Percentiles rank a stretch among this genome's conserved stretches.
phyloP scores from a whole-genome alignment of 2,113 vertebrate species.

The Pantherophis guttatus region DNA sequence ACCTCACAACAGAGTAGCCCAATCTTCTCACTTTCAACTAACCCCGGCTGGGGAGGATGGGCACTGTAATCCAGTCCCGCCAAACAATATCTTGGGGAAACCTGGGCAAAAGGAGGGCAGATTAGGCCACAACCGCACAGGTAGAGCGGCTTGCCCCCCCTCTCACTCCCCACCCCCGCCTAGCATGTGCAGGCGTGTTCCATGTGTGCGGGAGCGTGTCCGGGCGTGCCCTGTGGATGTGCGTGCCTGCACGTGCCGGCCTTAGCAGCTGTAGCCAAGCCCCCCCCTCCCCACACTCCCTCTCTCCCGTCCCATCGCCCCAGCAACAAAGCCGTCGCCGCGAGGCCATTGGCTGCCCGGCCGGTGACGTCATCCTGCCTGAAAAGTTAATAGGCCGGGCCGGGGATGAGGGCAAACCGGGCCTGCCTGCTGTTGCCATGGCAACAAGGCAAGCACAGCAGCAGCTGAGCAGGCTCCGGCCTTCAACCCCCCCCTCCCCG shows the following conservation, averaged over 20 bases:
- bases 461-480: not conserved
- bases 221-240: slow-evolving; percentile 10
- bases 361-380: slow-evolving; percentile 8
- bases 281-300: not conserved
- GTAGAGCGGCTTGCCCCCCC: not conserved
- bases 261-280: slow-evolving; percentile 20
- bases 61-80: not conserved
- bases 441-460: slow-evolving; percentile 26
- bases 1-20: too few relatives aligned
- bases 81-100: not conserved
- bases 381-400: slow-evolving; percentile 12
- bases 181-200: not conserved
- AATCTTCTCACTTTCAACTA: not conserved
- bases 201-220: not conserved
- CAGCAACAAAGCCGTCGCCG: not conserved
- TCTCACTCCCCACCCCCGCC: not conserved
- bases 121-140: not conserved
- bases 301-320: not conserved
- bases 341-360: not conserved
- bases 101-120: too few relatives aligned
- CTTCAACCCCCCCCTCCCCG: not conserved
- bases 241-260: not conserved
- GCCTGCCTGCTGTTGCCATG: slow-evolving; percentile 29
- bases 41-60: not conserved
- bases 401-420: not conserved